These are phyloP conservation scores for Otolemur crassicaudatus DNA, from an alignment of 2,797 vertebrate genomes.

Conservation along the genomic window DNA sequence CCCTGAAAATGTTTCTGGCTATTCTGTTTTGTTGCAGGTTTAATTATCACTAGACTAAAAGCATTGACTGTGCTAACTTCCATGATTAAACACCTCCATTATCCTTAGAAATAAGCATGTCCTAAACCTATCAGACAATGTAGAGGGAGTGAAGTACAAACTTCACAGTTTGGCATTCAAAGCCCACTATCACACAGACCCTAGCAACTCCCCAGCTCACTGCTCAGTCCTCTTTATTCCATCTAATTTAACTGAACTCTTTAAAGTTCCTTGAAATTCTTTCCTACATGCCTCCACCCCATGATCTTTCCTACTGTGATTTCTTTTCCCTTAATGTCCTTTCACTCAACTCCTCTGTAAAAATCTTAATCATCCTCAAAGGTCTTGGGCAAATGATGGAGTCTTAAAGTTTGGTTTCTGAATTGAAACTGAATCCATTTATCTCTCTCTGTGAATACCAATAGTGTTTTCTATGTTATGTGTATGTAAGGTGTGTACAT, in stretches of 20 bases:
- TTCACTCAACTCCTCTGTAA: background rate
- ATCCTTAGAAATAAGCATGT: conserved; percentile 22
- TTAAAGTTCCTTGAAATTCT: background rate
- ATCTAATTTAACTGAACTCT: background rate
- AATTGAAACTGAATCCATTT: conserved; percentile 41
- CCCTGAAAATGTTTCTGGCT: conserved; percentile 24
- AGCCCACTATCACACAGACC: background rate
- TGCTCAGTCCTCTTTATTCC: conserved; percentile 22
- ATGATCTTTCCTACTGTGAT: conserved; percentile 12
- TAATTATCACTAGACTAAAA: conserved; percentile 41
- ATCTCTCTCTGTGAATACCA: background rate
- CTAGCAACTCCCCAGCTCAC: background rate
- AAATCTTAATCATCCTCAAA: conserved; percentile 43
- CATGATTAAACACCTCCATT: background rate
- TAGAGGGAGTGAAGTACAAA: conserved; percentile 10
- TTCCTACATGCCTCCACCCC: background rate
- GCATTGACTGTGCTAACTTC: background rate
- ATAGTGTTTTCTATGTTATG: background rate
- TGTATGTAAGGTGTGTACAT: background rate
- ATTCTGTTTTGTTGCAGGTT: conserved; percentile 36
- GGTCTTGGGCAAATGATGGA: background rate
- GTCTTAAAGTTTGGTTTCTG: conserved; percentile 31
- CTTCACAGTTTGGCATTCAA: conserved; percentile 22
- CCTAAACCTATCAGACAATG: background rate
- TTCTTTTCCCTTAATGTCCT: background rate